These are phyloP conservation scores for Nothoprocta pentlandii DNA, from an alignment of 2,113 vertebrate genomes.

Conservation along the genomic window DNA sequence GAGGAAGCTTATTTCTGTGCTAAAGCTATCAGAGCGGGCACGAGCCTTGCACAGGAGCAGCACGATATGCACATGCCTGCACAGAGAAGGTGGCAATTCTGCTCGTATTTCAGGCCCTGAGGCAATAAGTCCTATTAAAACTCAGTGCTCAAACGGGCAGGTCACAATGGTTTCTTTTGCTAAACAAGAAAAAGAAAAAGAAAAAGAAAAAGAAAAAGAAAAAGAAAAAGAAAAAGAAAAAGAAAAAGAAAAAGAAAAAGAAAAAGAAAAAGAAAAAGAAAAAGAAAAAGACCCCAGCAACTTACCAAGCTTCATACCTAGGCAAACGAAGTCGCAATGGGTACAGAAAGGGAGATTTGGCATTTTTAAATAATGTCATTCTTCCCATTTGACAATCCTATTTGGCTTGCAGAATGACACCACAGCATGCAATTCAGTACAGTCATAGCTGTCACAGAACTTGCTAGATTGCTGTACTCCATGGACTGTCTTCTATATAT, in stretches of 20 bases:
- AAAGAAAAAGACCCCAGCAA: not conserved
- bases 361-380: constrained; percentile 22
- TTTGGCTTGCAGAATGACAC: constrained; percentile 37
- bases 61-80: fast-evolving
- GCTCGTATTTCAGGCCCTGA: not conserved
- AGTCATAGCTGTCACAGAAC: constrained; percentile 51
- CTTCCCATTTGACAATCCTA: constrained; percentile 5
- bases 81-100: not conserved
- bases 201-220: too few relatives aligned
- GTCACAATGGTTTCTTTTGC: not conserved
- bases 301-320: not conserved
- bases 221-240: too few relatives aligned
- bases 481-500: constrained; percentile 52
- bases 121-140: not conserved
- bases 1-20: not conserved
- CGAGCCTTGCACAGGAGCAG: not conserved
- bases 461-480: constrained; percentile 33
- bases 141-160: not conserved
- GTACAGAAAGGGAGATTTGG: not conserved
- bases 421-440: constrained; percentile 45
- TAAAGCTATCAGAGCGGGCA: not conserved
- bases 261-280: too few relatives aligned
- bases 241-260: too few relatives aligned
- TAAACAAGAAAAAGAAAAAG: not conserved
- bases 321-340: not conserved